Base-by-base conservation (phyloP, 2,888 invertebrate species). In the Trichogramma dendrolimi region DNA sequence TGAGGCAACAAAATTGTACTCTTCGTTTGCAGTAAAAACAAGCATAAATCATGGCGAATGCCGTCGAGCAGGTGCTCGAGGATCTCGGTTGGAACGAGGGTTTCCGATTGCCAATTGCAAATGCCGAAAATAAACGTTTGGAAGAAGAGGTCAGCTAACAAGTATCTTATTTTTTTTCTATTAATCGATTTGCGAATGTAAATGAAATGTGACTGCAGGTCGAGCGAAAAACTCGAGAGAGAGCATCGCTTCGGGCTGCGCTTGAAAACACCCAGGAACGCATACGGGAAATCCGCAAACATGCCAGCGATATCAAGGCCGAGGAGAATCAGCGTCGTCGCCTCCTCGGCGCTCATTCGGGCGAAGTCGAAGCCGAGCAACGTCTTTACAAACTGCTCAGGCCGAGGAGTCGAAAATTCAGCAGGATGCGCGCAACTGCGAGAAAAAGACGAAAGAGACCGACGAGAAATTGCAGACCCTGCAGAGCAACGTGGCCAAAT, bases 81-180 rank as follows among this genome's bases (percentile, higher is more conserved):
- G 83, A 87, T 68, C 81, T 91, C 62, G 91, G 90, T 4, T 91
- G 90, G 88, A 83, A 85, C 60, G 86, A 88, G 71, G 91, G 91
- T 5, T 89, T 90, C 63, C 87, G 88, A 72, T 84, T 91, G 69
- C 93, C 93, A 4, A 84, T 93, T 65, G 90, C 92, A 1, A 90
- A 89, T 80, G 83, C 85, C 50, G 88, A 88, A 71, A 93, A 93
- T 73, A 81, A 81, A 70, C 74, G 71, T 46, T 74, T 86, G 41
- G 84, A 86, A 72, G 75, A 80, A 62, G 80, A 85, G 78, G 81
- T 27, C 27, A 27, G 27, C 3, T 27, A 27, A 27, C 3, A 27
- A 27, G 27, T 86, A 77, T 69, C 58, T 46, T 48, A 41, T 49
- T 6, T 40, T 47, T 41, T 40, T 27, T 41, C 14, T 27, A 27